A percentile compares a stretch with the other conserved stretches of the same genome.
These are phyloP conservation scores for Tetramorium parvispinum DNA, from an alignment of 1,140 invertebrate genomes.

Conservation along the genomic window DNA sequence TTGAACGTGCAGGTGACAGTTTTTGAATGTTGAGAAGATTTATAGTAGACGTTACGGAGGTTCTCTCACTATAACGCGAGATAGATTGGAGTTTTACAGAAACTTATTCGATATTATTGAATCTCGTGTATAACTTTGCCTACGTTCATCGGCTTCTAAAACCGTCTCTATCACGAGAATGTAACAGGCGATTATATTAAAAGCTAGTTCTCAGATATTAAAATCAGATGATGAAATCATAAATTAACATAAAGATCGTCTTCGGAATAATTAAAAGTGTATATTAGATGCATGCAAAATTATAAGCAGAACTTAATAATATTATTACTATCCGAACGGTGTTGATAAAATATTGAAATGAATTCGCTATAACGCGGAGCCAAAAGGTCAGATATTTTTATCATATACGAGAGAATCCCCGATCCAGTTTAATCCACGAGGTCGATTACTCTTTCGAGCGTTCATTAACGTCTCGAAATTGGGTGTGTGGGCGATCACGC, in stretches of 20 bases:
- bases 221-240: background rate
- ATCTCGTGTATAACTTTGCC: background rate
- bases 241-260: background rate
- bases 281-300: background rate
- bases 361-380: background rate
- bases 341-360: background rate
- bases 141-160: background rate
- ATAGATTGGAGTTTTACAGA: background rate
- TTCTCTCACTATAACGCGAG: background rate
- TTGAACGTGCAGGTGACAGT: slow-evolving; percentile 46
- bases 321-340: background rate
- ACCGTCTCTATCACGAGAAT: background rate
- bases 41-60: background rate
- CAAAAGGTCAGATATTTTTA: slow-evolving; percentile 30
- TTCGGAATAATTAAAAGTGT: background rate
- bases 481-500: background rate
- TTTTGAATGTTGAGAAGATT: slow-evolving; percentile 32
- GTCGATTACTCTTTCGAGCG: slow-evolving; percentile 48
- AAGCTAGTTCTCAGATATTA: background rate
- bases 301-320: background rate
- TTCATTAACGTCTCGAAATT: slow-evolving; percentile 49
- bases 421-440: slow-evolving; percentile 21
- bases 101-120: background rate
- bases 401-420: background rate
- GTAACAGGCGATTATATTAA: background rate